Evolutionary conservation across 2,113 vertebrate genomes (phyloP), one percentile per base, ranked within the genome.

Genomic region (Argyrosomus japonicus): DNA sequence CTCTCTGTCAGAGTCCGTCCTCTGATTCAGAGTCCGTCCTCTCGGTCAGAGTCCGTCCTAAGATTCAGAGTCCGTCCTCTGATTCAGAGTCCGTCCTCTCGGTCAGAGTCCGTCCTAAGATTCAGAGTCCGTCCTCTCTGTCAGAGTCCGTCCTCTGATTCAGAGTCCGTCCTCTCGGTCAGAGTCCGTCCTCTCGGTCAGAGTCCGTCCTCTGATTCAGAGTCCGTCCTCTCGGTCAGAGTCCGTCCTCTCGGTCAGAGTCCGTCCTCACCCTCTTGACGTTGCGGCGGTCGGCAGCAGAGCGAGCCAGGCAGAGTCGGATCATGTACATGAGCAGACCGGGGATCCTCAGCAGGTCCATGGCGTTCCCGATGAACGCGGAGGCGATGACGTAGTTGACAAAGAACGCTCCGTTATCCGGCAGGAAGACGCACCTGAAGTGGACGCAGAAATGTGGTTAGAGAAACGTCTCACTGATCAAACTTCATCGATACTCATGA

Each of bases 311-410:
- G 85, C 97, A 99, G 83, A 99, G 96, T 5, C 98, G 96, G 69
- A 99, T 98, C 97, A 99, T 99, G 96, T 99, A 99, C 97, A 99
- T 98, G 77, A 99, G 96, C 80, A 99, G 94, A n/a, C 98, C 98
- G 0, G 98, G 98, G 88, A 99, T 99, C 69, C 98, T 96, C 85
- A 99, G 95, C 89, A 99, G 95, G 89, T 99, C 98, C 98, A 99
- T 99, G 91, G 97, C 98, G 0, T 98, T 99, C n/a, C 98, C 98
- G 0, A 99, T 99, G 91, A 99, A 99, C 3, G 98, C 98, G 0
- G 98, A 99, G 71, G 98, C 97, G 3, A 99, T 99, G 76, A 99
- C 98, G 0, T 99, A 99, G 95, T 99, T 99, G 82, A 99, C 98
- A 0, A 99, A 99, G 95, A 99, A 99, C 14, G 98, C 98, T 32